Conservation (phyloP, 2,797 vertebrate genomes). For the Nannoperca obscura region DNA sequence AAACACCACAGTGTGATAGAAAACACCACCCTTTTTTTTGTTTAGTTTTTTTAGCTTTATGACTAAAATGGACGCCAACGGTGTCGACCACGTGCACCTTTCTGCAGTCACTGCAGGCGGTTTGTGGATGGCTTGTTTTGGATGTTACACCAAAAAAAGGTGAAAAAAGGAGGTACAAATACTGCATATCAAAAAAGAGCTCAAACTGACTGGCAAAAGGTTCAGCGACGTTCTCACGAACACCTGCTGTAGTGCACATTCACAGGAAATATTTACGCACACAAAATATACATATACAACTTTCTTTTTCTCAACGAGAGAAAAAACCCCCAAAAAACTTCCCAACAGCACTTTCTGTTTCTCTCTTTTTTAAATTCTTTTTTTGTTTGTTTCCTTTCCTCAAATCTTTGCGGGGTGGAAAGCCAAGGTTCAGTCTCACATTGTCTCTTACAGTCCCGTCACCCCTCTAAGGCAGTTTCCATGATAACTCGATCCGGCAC, state of each 20-base stretch:
- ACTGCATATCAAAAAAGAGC: conserved; percentile 59
- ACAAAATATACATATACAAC: conserved; percentile 60
- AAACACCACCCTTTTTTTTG: conserved; percentile 19
- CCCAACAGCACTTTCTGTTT: conserved; percentile 38
- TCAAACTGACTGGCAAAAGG: conserved; percentile 40
- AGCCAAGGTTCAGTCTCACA: conserved; percentile 32
- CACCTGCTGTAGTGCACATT: conserved; percentile 59
- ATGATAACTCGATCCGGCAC: conserved; percentile 24
- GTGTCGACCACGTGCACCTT: conserved; percentile 27
- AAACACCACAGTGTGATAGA: conserved; percentile 21
- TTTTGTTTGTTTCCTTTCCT: neutral
- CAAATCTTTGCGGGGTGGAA: conserved; percentile 16
- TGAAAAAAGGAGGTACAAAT: conserved; percentile 69
- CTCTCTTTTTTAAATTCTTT: neutral
- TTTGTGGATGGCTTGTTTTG: conserved; percentile 39
- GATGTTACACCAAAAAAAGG: conserved; percentile 24
- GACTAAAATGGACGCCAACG: neutral
- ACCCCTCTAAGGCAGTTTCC: conserved; percentile 34
- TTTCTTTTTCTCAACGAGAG: conserved; percentile 6
- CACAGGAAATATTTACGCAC: conserved; percentile 67
- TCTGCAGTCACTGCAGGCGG: neutral
- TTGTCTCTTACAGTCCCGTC: conserved; percentile 34
- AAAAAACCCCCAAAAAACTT: conserved; percentile 35
- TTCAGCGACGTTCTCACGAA: conserved; percentile 40
- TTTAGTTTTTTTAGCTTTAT: neutral